Conservation (phyloP, 2,797 vertebrate species). For the Rhinella marina region DNA sequence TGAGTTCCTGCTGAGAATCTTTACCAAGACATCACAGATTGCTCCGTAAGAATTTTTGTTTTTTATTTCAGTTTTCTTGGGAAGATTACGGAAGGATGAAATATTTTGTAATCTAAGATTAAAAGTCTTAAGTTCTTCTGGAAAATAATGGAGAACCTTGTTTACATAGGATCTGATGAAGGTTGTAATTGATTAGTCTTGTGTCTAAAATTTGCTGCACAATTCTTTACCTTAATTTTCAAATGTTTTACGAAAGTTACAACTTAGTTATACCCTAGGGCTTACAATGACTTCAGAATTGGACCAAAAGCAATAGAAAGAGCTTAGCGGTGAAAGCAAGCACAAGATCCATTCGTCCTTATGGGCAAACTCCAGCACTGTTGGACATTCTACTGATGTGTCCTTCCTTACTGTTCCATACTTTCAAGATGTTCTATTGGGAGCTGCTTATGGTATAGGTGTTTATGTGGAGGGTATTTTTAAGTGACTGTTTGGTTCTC, state of each 20-base stretch:
- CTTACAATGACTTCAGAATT: too few relatives aligned
- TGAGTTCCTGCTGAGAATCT: slow-evolving; percentile 73
- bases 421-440: too few relatives aligned
- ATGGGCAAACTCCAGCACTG: too few relatives aligned
- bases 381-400: too few relatives aligned
- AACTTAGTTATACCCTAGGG: too few relatives aligned
- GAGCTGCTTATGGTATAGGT: too few relatives aligned
- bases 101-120: background rate
- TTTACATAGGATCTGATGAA: background rate
- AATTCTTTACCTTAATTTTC: background rate
- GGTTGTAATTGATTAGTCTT: background rate
- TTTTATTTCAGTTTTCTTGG: background rate
- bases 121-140: background rate
- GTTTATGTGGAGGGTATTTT: too few relatives aligned
- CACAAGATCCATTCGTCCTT: too few relatives aligned
- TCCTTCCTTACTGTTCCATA: too few relatives aligned
- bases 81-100: background rate
- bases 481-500: too few relatives aligned
- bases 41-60: slow-evolving; percentile 32
- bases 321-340: too few relatives aligned
- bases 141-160: background rate
- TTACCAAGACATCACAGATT: slow-evolving; percentile 66
- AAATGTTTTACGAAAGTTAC: background rate
- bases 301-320: too few relatives aligned
- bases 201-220: background rate